Evolutionary conservation across 2,797 vertebrate species (phyloP).

Genomic region (Microctenopoma lineatum): DNA sequence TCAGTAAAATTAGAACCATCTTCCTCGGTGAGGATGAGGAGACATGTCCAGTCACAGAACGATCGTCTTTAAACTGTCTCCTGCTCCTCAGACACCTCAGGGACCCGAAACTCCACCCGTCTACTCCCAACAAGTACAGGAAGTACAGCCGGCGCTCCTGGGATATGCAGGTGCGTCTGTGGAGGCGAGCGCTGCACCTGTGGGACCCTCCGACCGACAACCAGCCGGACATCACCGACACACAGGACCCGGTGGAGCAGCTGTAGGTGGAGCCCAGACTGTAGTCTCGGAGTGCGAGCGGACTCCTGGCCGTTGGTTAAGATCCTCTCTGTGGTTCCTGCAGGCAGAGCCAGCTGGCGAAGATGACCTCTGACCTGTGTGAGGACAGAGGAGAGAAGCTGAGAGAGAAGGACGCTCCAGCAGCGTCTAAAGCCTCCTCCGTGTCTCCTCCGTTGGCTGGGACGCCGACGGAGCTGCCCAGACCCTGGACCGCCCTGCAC

Average conservation of each 20-base stretch:
- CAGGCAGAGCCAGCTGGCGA: conserved; percentile 71
- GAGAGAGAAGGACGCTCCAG: conserved; percentile 62
- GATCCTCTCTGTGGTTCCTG: background rate
- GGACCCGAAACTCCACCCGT: conserved; percentile 86
- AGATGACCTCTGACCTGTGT: conserved; percentile 71
- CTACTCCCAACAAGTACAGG: conserved; percentile 88
- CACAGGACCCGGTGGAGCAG: conserved; percentile 78
- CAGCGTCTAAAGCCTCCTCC: conserved; percentile 62
- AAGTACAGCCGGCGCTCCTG: conserved; percentile 89
- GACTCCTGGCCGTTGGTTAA: background rate
- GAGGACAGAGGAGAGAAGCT: conserved; percentile 60
- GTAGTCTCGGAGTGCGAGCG: too few relatives aligned
- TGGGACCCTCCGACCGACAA: conserved; percentile 83
- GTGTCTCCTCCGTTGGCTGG: conserved; percentile 45
- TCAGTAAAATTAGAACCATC: too few relatives aligned
- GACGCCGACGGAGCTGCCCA: conserved; percentile 28
- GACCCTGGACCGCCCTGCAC: conserved; percentile 52
- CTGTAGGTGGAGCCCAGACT: conserved; percentile 69
- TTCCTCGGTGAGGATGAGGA: too few relatives aligned
- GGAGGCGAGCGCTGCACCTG: conserved; percentile 86
- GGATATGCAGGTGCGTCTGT: conserved; percentile 90
- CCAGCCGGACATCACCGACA: conserved; percentile 27
- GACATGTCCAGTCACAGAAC: too few relatives aligned
- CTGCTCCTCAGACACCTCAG: conserved; percentile 75
- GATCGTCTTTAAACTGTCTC: background rate